A percentile compares a stretch with the other conserved stretches of the same genome.
Conservation (phyloP, 2,888 invertebrate genomes). For the Lysandra coridon region DNA sequence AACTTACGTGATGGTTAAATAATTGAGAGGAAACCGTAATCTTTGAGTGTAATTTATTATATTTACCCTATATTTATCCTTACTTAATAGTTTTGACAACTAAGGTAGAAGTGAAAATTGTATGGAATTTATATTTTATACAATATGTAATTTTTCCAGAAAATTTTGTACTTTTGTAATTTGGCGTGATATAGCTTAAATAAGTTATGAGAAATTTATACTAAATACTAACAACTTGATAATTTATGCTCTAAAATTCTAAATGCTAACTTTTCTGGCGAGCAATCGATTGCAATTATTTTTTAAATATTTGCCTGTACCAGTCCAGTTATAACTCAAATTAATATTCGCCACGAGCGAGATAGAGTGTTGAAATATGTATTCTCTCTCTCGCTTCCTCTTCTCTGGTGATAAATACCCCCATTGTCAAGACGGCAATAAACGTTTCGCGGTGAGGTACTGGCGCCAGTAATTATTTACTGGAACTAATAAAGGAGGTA, state of each 20-base stretch:
- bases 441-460: slow-evolving; percentile 11
- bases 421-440: slow-evolving; percentile 8
- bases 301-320: not conserved
- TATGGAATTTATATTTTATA: too few relatives aligned
- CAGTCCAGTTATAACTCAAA: not conserved
- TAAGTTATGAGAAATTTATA: too few relatives aligned
- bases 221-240: too few relatives aligned
- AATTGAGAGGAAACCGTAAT: not conserved
- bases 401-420: not conserved
- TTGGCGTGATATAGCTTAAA: too few relatives aligned
- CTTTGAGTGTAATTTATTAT: not conserved
- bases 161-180: too few relatives aligned
- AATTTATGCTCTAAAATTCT: too few relatives aligned
- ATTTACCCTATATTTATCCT: not conserved
- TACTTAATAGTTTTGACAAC: too few relatives aligned
- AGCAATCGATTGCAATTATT: too few relatives aligned
- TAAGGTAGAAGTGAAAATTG: too few relatives aligned
- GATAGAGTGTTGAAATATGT: not conserved
- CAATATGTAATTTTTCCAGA: too few relatives aligned
- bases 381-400: not conserved
- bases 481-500: slow-evolving; percentile 12
- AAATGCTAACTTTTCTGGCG: too few relatives aligned
- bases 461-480: slow-evolving; percentile 7
- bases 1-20: slow-evolving; percentile 2
- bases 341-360: not conserved